phyloP scores from a whole-genome alignment of 2,797 vertebrate species.

The Bothrops alternatus region DNA sequence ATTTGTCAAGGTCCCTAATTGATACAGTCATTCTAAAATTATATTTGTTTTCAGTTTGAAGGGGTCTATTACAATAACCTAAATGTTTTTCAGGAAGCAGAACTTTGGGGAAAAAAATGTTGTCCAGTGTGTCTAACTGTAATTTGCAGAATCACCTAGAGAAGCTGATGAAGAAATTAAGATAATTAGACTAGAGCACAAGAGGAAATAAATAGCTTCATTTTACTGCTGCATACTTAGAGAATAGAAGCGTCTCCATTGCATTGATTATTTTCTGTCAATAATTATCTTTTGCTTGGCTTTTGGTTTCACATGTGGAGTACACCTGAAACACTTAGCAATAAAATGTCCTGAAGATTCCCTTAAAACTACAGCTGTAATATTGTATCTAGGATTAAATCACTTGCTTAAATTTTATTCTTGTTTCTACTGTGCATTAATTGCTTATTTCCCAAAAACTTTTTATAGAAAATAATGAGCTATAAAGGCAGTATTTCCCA shows the following conservation, averaged over 20 bases:
- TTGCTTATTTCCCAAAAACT: neutral
- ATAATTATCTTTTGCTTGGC: neutral
- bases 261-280: neutral
- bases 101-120: neutral
- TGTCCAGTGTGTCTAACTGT: no score
- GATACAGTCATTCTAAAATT: neutral
- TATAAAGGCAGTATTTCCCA: neutral
- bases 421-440: neutral
- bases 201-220: neutral
- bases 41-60: neutral
- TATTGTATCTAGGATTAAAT: slow-evolving; percentile 12
- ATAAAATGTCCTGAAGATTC: neutral
- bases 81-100: neutral
- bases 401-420: slow-evolving; percentile 26
- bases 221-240: neutral
- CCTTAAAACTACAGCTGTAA: slow-evolving; percentile 1
- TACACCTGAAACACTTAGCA: neutral
- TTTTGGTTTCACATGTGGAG: neutral
- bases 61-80: neutral
- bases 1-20: neutral
- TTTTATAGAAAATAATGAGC: neutral
- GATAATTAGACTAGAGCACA: neutral
- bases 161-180: neutral
- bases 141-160: neutral
- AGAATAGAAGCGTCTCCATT: neutral